These are phyloP conservation scores for Leptobrachium ailaonicum DNA, from an alignment of 2,113 vertebrate species.

Conservation along the genomic window DNA sequence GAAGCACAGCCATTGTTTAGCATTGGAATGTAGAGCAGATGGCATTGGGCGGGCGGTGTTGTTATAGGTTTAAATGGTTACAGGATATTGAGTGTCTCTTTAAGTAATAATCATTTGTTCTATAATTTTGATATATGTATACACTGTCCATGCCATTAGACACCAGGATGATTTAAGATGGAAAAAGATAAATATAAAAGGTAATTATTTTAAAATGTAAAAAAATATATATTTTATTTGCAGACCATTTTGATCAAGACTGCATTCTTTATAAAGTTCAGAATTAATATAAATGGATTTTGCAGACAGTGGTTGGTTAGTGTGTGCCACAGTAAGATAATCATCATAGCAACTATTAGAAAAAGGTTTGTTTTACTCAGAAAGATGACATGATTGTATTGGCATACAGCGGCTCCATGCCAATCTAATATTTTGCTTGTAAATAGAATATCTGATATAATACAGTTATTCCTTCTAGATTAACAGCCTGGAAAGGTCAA, in stretches of 20 bases:
- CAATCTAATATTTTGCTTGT: constrained; percentile 51
- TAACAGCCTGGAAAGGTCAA: constrained; percentile 3
- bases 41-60: too few relatives aligned
- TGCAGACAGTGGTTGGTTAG: constrained; percentile 50
- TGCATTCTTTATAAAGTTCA: constrained; percentile 42
- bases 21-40: too few relatives aligned
- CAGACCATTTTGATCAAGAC: constrained; percentile 6
- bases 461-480: constrained; percentile 37
- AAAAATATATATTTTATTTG: not conserved
- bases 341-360: constrained; percentile 55
- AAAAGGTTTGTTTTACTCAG: constrained; percentile 53
- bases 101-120: too few relatives aligned
- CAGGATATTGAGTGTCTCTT: too few relatives aligned
- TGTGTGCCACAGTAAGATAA: constrained; percentile 53
- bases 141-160: too few relatives aligned
- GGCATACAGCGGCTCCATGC: constrained; percentile 42
- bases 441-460: constrained; percentile 33
- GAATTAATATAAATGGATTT: constrained; percentile 51
- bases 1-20: too few relatives aligned
- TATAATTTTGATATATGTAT: too few relatives aligned
- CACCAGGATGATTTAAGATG: too few relatives aligned
- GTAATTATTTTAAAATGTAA: not conserved
- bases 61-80: too few relatives aligned
- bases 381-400: constrained; percentile 54
- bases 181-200: too few relatives aligned